Evolutionary conservation across 2,113 vertebrate genomes (phyloP).

Genomic region (Monarcha castaneiventris): DNA sequence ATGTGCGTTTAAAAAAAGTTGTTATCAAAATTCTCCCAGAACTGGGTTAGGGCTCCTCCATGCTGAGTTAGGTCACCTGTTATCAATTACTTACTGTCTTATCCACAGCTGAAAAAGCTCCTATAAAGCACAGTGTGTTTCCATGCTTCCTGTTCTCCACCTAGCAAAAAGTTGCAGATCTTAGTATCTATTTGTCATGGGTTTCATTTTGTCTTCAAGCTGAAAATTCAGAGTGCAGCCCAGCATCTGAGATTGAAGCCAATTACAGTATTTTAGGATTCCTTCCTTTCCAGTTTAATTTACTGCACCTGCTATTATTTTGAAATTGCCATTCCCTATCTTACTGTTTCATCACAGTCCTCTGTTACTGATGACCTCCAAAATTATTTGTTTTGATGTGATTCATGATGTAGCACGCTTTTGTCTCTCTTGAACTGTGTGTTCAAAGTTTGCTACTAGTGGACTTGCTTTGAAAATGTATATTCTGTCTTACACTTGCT

Average conservation of each 20-base stretch:
- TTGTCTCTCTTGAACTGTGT: not conserved
- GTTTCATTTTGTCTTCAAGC: not conserved
- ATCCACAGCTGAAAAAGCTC: not conserved
- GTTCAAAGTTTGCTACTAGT: not conserved
- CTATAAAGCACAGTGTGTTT: not conserved
- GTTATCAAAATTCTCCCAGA: not conserved
- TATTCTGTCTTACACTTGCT: not conserved
- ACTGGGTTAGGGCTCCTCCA: not conserved
- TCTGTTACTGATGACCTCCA: not conserved
- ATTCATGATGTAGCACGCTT: not conserved
- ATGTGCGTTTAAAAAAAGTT: fast-evolving
- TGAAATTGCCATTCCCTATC: not conserved
- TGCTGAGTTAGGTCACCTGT: not conserved
- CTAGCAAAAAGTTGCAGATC: not conserved
- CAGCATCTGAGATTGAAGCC: not conserved
- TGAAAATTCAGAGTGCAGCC: not conserved
- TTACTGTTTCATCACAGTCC: not conserved
- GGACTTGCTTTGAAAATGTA: not conserved
- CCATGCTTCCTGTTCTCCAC: not conserved
- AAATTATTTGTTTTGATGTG: not conserved
- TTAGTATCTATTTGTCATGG: not conserved
- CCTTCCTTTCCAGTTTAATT: not conserved
- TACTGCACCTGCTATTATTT: not conserved
- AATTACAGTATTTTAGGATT: not conserved
- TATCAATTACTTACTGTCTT: not conserved